Evolutionary conservation across 1,140 invertebrate species (phyloP).

Genomic region (Lepidostoma basale): DNA sequence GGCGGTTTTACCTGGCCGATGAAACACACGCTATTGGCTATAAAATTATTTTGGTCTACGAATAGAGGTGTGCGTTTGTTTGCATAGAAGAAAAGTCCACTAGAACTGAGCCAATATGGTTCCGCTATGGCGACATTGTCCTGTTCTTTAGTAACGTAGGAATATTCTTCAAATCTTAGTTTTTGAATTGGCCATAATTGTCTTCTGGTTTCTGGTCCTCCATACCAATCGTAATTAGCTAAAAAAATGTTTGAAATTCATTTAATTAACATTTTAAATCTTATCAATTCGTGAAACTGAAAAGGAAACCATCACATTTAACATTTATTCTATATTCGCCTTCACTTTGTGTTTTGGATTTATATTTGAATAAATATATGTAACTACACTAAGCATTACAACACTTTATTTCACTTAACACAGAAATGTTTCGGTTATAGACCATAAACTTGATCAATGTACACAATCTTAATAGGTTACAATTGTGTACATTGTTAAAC

Average conservation of each 20-base stretch:
- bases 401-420: no score
- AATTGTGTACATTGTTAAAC: no score
- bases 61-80: constrained; percentile 70
- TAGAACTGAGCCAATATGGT: constrained; percentile 77
- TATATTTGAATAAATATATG: no score
- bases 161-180: constrained; percentile 63
- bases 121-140: constrained; percentile 72
- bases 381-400: no score
- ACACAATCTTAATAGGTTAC: no score
- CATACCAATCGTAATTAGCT: constrained; percentile 61
- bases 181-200: constrained; percentile 74
- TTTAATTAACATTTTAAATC: no score
- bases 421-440: no score
- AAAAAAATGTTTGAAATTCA: background rate
- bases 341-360: no score
- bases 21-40: constrained; percentile 65
- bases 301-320: no score
- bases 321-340: no score
- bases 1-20: constrained; percentile 63
- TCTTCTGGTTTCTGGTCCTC: constrained; percentile 64
- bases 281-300: background rate
- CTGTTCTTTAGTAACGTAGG: constrained; percentile 67
- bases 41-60: constrained; percentile 71
- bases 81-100: constrained; percentile 69
- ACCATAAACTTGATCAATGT: no score